Evolutionary conservation across 2,797 vertebrate species (phyloP).

Genomic region (Salarias fasciatus): DNA sequence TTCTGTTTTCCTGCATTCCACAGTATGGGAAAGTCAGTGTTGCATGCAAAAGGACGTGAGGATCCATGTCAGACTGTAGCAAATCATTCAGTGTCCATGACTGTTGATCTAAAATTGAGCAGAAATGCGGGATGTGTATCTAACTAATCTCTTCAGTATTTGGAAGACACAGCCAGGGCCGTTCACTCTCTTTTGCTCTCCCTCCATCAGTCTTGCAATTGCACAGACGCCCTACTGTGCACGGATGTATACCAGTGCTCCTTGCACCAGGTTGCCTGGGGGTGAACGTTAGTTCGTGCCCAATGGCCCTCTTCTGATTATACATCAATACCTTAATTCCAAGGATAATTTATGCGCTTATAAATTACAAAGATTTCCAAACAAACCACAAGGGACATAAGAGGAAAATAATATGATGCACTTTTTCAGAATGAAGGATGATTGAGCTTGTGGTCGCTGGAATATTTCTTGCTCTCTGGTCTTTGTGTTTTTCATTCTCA

Average conservation of each 20-base stretch:
- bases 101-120: conserved; percentile 59
- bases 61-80: conserved; percentile 60
- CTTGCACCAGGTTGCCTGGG: conserved; percentile 65
- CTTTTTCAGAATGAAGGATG: conserved; percentile 54
- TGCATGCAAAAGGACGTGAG: conserved; percentile 59
- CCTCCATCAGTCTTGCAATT: conserved; percentile 42
- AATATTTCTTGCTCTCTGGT: conserved; percentile 40
- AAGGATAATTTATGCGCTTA: conserved; percentile 80
- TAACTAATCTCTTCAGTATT: conserved; percentile 69
- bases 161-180: conserved; percentile 47
- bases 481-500: conserved; percentile 41
- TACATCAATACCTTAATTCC: conserved; percentile 81
- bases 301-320: conserved; percentile 78
- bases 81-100: conserved; percentile 73
- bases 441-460: conserved; percentile 36
- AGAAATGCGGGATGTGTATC: conserved; percentile 64
- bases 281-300: conserved; percentile 68
- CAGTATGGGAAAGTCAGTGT: conserved; percentile 65
- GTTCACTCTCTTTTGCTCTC: conserved; percentile 21
- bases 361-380: conserved; percentile 80
- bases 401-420: conserved; percentile 55
- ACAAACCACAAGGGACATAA: conserved; percentile 68
- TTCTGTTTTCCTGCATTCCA: conserved; percentile 66
- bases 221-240: conserved; percentile 57
- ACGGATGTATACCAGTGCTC: conserved; percentile 51